These are phyloP conservation scores for Epistrophe grossulariae DNA, from an alignment of 2,888 invertebrate genomes.

Conservation along the genomic window DNA sequence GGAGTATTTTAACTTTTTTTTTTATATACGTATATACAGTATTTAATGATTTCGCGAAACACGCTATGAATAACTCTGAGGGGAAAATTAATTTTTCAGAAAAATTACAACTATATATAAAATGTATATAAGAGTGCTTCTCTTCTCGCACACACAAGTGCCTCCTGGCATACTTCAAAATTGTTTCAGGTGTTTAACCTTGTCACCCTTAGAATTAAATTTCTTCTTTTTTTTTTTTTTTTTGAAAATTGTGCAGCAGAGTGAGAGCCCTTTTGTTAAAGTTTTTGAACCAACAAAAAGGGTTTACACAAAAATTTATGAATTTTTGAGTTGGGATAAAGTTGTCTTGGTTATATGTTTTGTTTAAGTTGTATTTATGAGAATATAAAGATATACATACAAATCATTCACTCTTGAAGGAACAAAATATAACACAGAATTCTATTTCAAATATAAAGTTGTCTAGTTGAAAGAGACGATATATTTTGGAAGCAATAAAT, in stretches of 20 bases:
- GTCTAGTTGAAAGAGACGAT: not conserved
- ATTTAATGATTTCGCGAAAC: constrained; percentile 18
- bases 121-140: constrained; percentile 7
- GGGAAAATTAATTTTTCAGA: constrained; percentile 70
- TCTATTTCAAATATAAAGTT: not conserved
- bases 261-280: constrained; percentile 17
- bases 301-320: constrained; percentile 28
- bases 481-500: not conserved
- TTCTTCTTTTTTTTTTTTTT: constrained; percentile 7
- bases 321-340: constrained; percentile 35
- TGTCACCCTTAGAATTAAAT: constrained; percentile 53
- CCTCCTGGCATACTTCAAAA: constrained; percentile 42
- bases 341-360: constrained; percentile 24
- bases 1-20: not conserved
- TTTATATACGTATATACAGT: not conserved
- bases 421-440: constrained; percentile 8
- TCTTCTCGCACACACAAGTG: constrained; percentile 43
- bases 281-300: constrained; percentile 8
- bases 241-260: constrained; percentile 5
- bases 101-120: constrained; percentile 60
- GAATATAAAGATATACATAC: not conserved
- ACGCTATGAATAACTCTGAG: constrained; percentile 49
- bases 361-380: constrained; percentile 34
- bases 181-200: constrained; percentile 69
- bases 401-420: constrained; percentile 21